These are phyloP conservation scores for Micrasema minimum DNA, from an alignment of 1,140 invertebrate species.

Conservation along the genomic window DNA sequence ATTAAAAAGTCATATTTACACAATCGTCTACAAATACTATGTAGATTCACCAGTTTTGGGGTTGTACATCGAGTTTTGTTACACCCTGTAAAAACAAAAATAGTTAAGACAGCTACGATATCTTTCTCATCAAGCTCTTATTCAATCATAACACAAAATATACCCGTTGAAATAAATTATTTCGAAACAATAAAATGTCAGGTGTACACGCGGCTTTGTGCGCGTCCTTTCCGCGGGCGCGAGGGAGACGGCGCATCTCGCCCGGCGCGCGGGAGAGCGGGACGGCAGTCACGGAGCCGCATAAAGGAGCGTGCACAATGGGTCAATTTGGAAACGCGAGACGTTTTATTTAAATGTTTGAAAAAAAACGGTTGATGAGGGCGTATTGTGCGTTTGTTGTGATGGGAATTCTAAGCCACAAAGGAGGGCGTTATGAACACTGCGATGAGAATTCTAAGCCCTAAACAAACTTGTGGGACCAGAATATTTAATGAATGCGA, in stretches of 20 bases:
- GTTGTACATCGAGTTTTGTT: too few relatives aligned
- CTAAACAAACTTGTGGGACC: too few relatives aligned
- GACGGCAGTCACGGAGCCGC: neutral
- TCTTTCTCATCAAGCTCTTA: too few relatives aligned
- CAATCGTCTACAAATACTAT: too few relatives aligned
- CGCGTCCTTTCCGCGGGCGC: neutral
- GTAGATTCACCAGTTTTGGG: too few relatives aligned
- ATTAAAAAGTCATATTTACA: too few relatives aligned
- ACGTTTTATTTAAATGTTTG: conserved; percentile 16
- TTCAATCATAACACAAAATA: too few relatives aligned
- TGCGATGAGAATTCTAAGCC: neutral
- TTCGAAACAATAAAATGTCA: conserved; percentile 20
- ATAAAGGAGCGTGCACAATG: conserved; percentile 21
- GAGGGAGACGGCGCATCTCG: neutral
- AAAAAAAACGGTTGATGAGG: conserved; percentile 5
- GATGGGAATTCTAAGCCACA: neutral
- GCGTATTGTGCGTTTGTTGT: conserved; percentile 5
- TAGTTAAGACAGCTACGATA: too few relatives aligned
- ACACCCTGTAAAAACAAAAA: too few relatives aligned
- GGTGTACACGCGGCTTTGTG: conserved; percentile 12
- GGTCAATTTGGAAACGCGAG: conserved; percentile 22
- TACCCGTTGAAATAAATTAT: too few relatives aligned
- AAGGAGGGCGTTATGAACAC: neutral
- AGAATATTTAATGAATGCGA: too few relatives aligned
- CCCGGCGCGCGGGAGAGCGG: conserved; percentile 6